Base-by-base conservation (phyloP, 2,113 vertebrate genomes). In the Harpagus bidentatus region DNA sequence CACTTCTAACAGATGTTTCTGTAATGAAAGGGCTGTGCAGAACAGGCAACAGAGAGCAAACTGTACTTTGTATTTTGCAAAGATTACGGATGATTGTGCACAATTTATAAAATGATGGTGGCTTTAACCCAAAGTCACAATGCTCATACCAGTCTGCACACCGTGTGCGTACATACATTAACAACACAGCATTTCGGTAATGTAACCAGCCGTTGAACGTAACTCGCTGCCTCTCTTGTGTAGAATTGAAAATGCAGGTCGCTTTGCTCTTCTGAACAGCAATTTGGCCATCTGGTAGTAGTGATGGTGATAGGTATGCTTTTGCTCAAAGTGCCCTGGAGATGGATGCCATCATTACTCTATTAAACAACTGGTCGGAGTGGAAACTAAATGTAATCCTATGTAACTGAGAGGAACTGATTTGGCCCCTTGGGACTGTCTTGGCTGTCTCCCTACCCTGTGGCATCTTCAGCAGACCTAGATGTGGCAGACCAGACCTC, bases 1-100 rank as follows among this genome's bases (percentile, higher is more conserved):
- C 12, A 15, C 59, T 88, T 73, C 78, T 65, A 96, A 84, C 96
- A 97, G 97, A 94, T 97, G 96, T 97, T 96, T 91, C 96, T 94
- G 86, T 93, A 97, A 96, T 90, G 83, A 95, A 95, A 93, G 52
- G 94, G 53, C 80, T 89, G 53, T 53, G 81, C 58, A 88, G 86
- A 93, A 72, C 73, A 86, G 50, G 83, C 69, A 82, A 91, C 36
- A 69, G 88, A 70, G 80, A 93, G 70, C 53, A 94, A 94, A 91
- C 83, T 90, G 62, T 83, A 69, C 43, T 70, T 86, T 90, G 55
- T 62, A 43, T 93, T 95, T 87, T 94, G 71, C 55, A 86, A 71
- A 92, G 83, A 92, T 94, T 93, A 73, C 0, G 0, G 80, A 67
- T 93, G 90, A 93, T 93, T 79, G 69, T 90, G 61, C 65, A 86